Evolutionary conservation across 2,888 invertebrate genomes (phyloP).

Genomic region (Lumbricus terrestris): DNA sequence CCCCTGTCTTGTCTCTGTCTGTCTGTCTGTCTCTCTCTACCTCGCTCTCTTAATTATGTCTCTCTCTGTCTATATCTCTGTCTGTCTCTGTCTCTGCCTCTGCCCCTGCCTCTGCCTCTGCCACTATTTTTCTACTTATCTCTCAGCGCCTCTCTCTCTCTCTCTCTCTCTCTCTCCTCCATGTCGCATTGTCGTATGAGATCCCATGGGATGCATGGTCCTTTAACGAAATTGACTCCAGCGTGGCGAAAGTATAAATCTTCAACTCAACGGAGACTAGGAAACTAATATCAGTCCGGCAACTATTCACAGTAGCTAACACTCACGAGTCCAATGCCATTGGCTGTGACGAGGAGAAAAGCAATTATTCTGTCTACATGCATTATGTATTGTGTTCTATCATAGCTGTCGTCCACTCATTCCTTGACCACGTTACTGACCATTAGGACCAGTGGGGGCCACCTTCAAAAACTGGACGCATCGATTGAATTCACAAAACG

Average conservation of each 20-base stretch:
- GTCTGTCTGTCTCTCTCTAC: too few relatives aligned
- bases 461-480: background rate
- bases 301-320: too few relatives aligned
- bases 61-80: too few relatives aligned
- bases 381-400: background rate
- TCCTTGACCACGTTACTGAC: background rate
- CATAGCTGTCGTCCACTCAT: too few relatives aligned
- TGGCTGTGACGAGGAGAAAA: background rate
- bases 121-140: too few relatives aligned
- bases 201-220: background rate
- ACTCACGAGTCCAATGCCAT: background rate
- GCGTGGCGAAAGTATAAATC: background rate
- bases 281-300: background rate
- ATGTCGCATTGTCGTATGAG: background rate
- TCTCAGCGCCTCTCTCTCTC: too few relatives aligned
- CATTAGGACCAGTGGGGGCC: too few relatives aligned
- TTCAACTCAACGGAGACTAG: background rate
- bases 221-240: background rate
- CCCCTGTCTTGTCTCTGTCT: too few relatives aligned
- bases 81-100: too few relatives aligned
- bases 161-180: background rate
- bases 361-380: background rate
- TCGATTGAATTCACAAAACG: background rate
- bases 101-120: too few relatives aligned
- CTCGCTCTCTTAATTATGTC: too few relatives aligned